These are phyloP conservation scores for Rattus rattus DNA, from an alignment of 2,113 vertebrate genomes.

Conservation along the genomic window DNA sequence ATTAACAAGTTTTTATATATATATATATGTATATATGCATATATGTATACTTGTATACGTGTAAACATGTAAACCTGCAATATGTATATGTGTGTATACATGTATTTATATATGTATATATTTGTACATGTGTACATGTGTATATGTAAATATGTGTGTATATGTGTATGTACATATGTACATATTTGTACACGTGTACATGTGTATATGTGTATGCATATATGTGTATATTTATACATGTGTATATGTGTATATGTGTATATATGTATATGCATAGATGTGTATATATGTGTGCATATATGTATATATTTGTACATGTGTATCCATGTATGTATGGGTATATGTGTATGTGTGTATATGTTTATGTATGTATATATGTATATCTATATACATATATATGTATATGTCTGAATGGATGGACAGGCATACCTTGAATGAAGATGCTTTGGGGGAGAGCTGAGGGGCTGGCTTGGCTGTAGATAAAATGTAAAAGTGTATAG, in stretches of 20 bases:
- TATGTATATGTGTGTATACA: background rate
- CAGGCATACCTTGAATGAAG: background rate
- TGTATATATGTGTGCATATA: background rate
- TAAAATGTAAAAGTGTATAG: background rate
- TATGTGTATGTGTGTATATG: no score
- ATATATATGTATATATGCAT: no score
- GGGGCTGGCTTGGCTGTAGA: background rate
- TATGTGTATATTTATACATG: no score
- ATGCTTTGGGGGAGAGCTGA: background rate
- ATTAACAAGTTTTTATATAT: background rate
- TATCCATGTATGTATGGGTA: no score
- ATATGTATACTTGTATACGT: no score
- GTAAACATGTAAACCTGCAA: no score
- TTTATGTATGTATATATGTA: background rate
- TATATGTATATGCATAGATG: no score
- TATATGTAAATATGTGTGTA: background rate
- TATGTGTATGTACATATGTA: background rate
- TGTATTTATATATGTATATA: background rate
- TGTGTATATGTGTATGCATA: no score
- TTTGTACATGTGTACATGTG: background rate
- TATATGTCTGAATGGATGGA: background rate
- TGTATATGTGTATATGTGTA: no score
- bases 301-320: no score
- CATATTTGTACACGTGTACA: background rate
- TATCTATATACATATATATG: background rate